Percentiles rank a stretch among this genome's conserved stretches.
Evolutionary conservation across 2,888 invertebrate genomes (phyloP).

Genomic region (Anodontia alba): DNA sequence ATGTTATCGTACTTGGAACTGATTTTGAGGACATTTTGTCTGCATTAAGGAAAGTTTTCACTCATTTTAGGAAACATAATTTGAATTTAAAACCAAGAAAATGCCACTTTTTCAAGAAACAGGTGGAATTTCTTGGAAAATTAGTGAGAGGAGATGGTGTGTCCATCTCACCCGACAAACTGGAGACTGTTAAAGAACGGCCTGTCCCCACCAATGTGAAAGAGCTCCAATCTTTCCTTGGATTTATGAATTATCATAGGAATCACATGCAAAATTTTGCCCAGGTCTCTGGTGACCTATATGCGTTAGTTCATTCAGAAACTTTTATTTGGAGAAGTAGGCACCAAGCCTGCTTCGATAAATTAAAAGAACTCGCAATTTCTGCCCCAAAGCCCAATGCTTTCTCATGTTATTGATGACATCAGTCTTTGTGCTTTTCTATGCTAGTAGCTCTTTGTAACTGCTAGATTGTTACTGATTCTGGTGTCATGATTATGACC

Average conservation of each 20-base stretch:
- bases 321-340: no score
- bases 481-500: no score
- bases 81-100: background rate
- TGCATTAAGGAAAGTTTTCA: background rate
- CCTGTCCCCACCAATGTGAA: background rate
- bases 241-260: no score
- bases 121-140: background rate
- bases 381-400: no score
- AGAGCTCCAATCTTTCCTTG: background rate
- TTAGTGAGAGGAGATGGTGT: background rate
- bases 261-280: background rate
- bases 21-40: background rate
- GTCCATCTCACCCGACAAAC: background rate
- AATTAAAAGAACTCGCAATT: no score
- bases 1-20: background rate
- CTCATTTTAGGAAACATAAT: background rate
- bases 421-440: no score
- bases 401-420: no score
- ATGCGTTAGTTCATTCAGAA: no score
- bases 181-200: no score
- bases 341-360: no score
- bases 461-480: no score
- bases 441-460: no score
- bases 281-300: background rate
- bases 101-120: background rate